A percentile compares a stretch with the other conserved stretches of the same genome.
phyloP scores from a whole-genome alignment of 2,797 vertebrate genomes.

The Hafferia zeledoni region DNA sequence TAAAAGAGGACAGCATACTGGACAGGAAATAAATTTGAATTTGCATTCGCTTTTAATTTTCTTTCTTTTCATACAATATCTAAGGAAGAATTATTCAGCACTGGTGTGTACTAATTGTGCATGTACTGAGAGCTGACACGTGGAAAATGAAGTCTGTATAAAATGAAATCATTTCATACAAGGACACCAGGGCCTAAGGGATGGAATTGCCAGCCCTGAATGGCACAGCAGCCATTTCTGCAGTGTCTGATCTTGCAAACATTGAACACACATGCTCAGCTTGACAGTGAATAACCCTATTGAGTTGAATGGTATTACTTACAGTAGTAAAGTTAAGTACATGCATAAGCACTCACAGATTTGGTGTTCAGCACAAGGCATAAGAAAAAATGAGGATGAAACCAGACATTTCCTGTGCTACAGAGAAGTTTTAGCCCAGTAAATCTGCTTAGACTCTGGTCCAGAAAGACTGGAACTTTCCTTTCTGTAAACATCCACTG shows the following conservation, averaged over 20 bases:
- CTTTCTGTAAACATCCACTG: neutral
- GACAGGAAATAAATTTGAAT: neutral
- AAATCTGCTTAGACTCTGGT: neutral
- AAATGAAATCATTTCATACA: slow-evolving; percentile 29
- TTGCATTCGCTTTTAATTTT: neutral
- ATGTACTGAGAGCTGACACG: neutral
- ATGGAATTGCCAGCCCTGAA: slow-evolving; percentile 36
- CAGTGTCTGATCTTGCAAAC: slow-evolving; percentile 17
- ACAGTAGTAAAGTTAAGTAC: neutral
- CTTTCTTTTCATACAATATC: neutral
- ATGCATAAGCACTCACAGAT: neutral
- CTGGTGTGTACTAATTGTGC: neutral
- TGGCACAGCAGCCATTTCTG: neutral
- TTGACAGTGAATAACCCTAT: slow-evolving; percentile 22
- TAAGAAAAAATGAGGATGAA: neutral
- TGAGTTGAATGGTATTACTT: slow-evolving; percentile 43
- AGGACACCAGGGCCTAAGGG: neutral
- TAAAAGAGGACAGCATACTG: neutral
- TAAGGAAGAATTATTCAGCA: neutral
- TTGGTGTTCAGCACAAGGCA: neutral
- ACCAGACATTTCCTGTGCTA: neutral
- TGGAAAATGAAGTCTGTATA: neutral
- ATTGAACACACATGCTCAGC: slow-evolving; percentile 23
- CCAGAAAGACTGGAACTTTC: neutral
- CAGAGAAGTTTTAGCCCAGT: neutral